A percentile compares a stretch with the other conserved stretches of the same genome.
Conservation (phyloP, 2,797 vertebrate species). For the Chaetodon trifasciatus region DNA sequence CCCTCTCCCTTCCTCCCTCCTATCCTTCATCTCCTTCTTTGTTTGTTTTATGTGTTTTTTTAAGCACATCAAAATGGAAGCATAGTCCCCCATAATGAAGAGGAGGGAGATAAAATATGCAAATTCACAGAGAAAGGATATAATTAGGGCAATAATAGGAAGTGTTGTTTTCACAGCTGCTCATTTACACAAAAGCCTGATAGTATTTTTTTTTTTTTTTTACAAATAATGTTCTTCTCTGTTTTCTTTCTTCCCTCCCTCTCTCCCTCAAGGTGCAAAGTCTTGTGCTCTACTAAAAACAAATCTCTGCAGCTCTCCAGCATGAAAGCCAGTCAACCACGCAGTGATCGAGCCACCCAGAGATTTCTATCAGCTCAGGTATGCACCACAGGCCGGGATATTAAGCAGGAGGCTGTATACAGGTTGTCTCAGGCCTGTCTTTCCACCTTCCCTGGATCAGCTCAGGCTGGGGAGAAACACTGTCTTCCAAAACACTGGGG, state of each 20-base stretch:
- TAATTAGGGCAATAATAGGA: conserved; percentile 86
- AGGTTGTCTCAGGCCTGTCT: conserved; percentile 23
- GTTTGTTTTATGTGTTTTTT: conserved; percentile 64
- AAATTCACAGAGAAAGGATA: conserved; percentile 85
- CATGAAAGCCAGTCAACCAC: conserved; percentile 47
- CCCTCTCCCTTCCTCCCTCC: conserved; percentile 37
- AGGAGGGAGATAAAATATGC: conserved; percentile 83
- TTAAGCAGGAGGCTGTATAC: conserved; percentile 18
- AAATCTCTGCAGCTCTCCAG: conserved; percentile 51
- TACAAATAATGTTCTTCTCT: conserved; percentile 60
- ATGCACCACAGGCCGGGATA: conserved; percentile 25
- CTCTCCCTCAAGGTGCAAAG: conserved; percentile 46
- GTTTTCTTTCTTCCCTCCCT: conserved; percentile 15
- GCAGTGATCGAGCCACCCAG: conserved; percentile 41
- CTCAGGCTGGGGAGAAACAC: conserved; percentile 3
- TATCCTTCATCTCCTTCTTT: conserved; percentile 63
- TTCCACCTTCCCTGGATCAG: conserved; percentile 2
- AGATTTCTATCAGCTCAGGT: conserved; percentile 59
- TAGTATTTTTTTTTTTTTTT: conserved; percentile 59
- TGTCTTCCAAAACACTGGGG: background rate
- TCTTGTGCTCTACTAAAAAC: conserved; percentile 56
- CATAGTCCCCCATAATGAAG: conserved; percentile 79
- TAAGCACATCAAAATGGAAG: conserved; percentile 78
- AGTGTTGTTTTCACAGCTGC: conserved; percentile 87
- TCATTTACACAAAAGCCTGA: conserved; percentile 81